phyloP scores from a whole-genome alignment of 2,888 invertebrate species.

The Priocnemis perturbator region DNA sequence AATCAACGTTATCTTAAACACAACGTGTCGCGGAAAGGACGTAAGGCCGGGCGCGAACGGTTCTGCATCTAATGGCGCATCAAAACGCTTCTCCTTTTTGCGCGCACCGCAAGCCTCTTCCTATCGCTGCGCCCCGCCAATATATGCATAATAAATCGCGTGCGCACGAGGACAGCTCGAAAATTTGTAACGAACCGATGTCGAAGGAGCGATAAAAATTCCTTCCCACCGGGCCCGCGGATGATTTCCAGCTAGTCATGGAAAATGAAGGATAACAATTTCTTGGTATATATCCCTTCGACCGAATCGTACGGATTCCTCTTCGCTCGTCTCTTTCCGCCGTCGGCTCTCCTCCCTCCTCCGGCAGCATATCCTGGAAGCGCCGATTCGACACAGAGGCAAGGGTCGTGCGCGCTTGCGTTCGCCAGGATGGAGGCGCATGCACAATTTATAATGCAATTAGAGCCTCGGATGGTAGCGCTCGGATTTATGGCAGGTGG shows the following conservation, averaged over 20 bases:
- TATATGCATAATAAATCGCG: too few species aligned
- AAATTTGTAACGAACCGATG: too few species aligned
- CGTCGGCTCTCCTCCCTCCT: constrained; percentile 26
- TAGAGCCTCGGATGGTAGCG: constrained; percentile 73
- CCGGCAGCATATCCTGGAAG: constrained; percentile 52
- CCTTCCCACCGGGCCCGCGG: too few species aligned
- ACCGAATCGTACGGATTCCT: too few species aligned
- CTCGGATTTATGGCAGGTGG: constrained; percentile 73
- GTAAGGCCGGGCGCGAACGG: background rate
- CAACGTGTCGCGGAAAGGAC: background rate
- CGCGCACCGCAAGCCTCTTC: too few species aligned
- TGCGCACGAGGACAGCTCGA: too few species aligned
- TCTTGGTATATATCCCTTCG: background rate
- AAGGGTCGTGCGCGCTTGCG: constrained; percentile 48
- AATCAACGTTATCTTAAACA: constrained; percentile 5
- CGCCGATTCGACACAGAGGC: constrained; percentile 52
- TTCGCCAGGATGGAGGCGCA: constrained; percentile 65
- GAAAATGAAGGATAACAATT: constrained; percentile 4
- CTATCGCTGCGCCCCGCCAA: too few species aligned
- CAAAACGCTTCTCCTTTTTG: too few species aligned
- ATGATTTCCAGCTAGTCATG: background rate
- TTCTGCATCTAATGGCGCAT: background rate
- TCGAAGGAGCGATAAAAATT: too few species aligned
- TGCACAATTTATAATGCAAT: constrained; percentile 75
- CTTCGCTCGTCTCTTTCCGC: background rate